phyloP scores from a whole-genome alignment of 2,113 vertebrate species.

The Columbina picui region DNA sequence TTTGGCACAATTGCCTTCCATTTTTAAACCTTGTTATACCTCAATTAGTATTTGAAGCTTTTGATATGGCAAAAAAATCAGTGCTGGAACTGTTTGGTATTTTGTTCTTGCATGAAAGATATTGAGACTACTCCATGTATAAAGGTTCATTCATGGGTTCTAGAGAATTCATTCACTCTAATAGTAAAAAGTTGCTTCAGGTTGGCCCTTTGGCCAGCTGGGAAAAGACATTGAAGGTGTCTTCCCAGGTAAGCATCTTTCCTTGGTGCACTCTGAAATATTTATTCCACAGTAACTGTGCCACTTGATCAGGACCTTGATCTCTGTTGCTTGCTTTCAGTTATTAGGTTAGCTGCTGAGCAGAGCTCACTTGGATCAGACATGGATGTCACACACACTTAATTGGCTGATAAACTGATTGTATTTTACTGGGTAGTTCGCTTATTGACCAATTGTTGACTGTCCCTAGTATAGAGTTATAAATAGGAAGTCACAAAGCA shows the following conservation, averaged over 20 bases:
- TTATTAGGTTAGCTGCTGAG: not conserved
- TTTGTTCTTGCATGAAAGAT: not conserved
- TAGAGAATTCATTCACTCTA: not conserved
- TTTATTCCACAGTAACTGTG: not conserved
- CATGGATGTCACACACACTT: not conserved
- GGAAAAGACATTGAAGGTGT: not conserved
- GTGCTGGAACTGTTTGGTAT: not conserved
- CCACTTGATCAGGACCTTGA: not conserved
- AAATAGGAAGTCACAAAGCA: not conserved
- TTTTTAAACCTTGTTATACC: not conserved
- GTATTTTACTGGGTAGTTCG: not conserved
- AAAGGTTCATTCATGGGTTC: not conserved
- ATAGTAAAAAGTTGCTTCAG: not conserved
- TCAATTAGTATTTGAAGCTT: not conserved
- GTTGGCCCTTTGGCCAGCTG: not conserved
- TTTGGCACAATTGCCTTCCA: not conserved
- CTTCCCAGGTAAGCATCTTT: not conserved
- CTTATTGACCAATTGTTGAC: not conserved
- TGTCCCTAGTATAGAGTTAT: not conserved
- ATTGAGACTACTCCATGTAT: not conserved
- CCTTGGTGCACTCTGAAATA: not conserved
- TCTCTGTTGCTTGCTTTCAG: not conserved
- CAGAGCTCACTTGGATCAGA: not conserved
- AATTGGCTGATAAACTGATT: not conserved
- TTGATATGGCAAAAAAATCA: not conserved